A percentile compares a stretch with the other conserved stretches of the same genome.
Conservation (phyloP, 1,140 invertebrate genomes). For the Heliconius melpomene region DNA sequence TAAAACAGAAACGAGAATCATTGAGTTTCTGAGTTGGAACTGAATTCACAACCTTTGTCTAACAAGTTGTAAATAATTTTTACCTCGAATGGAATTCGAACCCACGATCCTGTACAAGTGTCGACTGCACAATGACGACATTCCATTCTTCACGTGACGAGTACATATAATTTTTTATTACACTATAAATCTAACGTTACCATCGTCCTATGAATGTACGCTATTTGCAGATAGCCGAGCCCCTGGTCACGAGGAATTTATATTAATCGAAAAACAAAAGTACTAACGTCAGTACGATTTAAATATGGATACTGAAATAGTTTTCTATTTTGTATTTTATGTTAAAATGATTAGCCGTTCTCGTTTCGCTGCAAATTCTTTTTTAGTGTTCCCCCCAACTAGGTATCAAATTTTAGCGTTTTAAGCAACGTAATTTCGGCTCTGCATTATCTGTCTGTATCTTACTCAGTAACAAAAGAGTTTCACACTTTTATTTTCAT, state of each 20-base stretch:
- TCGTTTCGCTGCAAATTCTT: neutral
- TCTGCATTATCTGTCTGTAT: too few species aligned
- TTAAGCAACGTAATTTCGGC: too few species aligned
- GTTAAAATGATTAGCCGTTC: neutral
- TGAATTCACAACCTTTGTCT: too few species aligned
- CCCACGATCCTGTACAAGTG: neutral
- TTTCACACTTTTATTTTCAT: too few species aligned
- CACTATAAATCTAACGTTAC: neutral
- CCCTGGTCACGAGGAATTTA: neutral
- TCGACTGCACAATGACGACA: neutral
- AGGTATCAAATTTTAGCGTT: too few species aligned
- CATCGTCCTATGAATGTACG: neutral
- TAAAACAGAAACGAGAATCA: too few species aligned
- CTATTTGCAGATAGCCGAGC: neutral
- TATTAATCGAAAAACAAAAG: conserved; percentile 11
- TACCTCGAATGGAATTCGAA: neutral
- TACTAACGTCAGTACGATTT: neutral
- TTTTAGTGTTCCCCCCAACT: too few species aligned
- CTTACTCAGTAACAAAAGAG: too few species aligned
- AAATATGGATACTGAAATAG: neutral
- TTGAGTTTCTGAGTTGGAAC: too few species aligned
- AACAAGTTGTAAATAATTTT: too few species aligned
- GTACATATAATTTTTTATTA: neutral
- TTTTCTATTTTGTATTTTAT: neutral
- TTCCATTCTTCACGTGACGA: neutral